phyloP scores from a whole-genome alignment of 2,888 invertebrate genomes.

The Alloplasta piceator region DNA sequence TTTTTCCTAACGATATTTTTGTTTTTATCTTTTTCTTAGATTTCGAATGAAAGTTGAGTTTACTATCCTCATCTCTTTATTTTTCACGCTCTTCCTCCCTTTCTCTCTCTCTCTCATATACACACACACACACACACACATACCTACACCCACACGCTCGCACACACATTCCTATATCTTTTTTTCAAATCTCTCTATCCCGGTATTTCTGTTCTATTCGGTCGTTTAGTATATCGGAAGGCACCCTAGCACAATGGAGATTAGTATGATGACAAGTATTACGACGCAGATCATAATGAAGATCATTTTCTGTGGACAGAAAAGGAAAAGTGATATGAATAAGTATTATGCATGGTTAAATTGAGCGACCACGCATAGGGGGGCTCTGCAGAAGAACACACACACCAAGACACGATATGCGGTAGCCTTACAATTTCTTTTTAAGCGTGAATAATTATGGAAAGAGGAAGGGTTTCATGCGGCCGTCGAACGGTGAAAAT shows the following conservation, averaged over 20 bases:
- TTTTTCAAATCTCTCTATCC: conserved; percentile 46
- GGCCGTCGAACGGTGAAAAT: conserved; percentile 7
- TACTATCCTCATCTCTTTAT: conserved; percentile 20
- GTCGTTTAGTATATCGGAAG: conserved; percentile 77
- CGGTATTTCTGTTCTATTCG: conserved; percentile 54
- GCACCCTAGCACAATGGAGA: conserved; percentile 79
- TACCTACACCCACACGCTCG: no score
- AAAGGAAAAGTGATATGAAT: conserved; percentile 68
- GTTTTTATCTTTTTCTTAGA: conserved; percentile 31
- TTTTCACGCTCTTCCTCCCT: conserved; percentile 30
- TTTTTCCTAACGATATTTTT: conserved; percentile 29
- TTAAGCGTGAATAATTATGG: neutral
- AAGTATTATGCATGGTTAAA: conserved; percentile 45
- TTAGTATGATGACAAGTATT: conserved; percentile 80
- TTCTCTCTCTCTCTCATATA: conserved; percentile 48
- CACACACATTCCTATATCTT: conserved; percentile 27
- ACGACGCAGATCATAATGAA: conserved; percentile 82
- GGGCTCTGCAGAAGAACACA: neutral
- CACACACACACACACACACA: neutral
- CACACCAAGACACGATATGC: neutral
- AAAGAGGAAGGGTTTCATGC: neutral
- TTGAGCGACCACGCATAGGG: conserved; percentile 43
- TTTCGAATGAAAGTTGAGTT: conserved; percentile 26
- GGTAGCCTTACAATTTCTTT: no score
- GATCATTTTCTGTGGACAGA: conserved; percentile 83